Percentiles rank a stretch among this genome's conserved stretches.
These are phyloP conservation scores for Loriculus beryllinus DNA, from an alignment of 2,797 vertebrate species.

Conservation along the genomic window DNA sequence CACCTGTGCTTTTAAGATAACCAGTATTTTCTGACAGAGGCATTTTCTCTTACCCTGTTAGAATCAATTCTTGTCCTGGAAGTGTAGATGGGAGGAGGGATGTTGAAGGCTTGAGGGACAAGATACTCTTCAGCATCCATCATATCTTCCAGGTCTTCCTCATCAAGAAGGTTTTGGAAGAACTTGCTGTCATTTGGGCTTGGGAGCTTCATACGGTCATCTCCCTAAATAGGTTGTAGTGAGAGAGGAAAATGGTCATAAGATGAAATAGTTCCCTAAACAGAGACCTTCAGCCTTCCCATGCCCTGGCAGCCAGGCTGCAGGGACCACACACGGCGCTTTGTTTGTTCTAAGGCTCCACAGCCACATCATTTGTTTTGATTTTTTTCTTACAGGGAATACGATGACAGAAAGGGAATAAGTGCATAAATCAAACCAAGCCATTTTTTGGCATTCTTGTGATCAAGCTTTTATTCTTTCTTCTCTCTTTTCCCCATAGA, in stretches of 20 bases:
- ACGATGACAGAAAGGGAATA: neutral
- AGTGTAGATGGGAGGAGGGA: slow-evolving; percentile 82
- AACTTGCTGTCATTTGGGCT: slow-evolving; percentile 97
- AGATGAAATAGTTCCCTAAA: neutral
- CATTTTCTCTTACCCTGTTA: slow-evolving; percentile 84
- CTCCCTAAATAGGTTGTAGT: slow-evolving; percentile 79
- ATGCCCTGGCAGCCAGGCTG: neutral
- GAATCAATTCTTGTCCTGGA: slow-evolving; percentile 87
- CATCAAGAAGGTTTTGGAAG: slow-evolving; percentile 95
- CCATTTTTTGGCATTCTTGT: neutral
- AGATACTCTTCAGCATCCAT: slow-evolving; percentile 98
- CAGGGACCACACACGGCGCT: neutral
- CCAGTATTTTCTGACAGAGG: neutral
- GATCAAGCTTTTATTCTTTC: neutral
- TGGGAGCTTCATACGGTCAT: slow-evolving; percentile 96
- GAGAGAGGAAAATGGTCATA: neutral
- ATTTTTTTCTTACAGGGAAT: neutral
- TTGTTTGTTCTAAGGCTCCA: neutral
- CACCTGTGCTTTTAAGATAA: neutral
- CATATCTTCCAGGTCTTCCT: slow-evolving; percentile 93
- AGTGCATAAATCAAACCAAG: neutral
- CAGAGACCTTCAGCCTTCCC: neutral
- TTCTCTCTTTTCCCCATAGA: neutral
- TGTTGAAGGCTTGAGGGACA: slow-evolving; percentile 89
- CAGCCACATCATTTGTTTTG: neutral